Percentiles rank a stretch among this genome's conserved stretches.
phyloP scores from a whole-genome alignment of 2,113 vertebrate genomes.

The Seriola aureovittata region DNA sequence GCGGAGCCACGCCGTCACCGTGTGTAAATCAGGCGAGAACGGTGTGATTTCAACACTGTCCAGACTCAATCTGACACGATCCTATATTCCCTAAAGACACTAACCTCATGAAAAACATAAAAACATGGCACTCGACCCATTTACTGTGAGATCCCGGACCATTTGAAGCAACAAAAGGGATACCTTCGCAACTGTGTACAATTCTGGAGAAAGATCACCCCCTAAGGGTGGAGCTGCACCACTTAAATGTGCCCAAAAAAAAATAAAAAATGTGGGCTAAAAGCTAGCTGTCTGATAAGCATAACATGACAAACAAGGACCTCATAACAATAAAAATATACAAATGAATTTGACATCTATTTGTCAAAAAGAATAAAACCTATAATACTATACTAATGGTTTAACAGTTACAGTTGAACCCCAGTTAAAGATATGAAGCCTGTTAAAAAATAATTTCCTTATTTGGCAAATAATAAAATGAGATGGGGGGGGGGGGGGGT shows the following conservation, averaged over 20 bases:
- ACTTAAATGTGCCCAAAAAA: constrained; percentile 14
- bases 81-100: constrained; percentile 44
- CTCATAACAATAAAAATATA: constrained; percentile 56
- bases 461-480: constrained; percentile 73
- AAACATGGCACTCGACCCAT: constrained; percentile 70
- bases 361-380: constrained; percentile 55
- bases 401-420: constrained; percentile 59
- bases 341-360: constrained; percentile 40
- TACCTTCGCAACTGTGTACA: constrained; percentile 70
- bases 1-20: neutral
- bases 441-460: constrained; percentile 58
- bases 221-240: constrained; percentile 36
- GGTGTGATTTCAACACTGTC: constrained; percentile 31
- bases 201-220: constrained; percentile 39
- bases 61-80: constrained; percentile 35
- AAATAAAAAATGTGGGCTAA: constrained; percentile 19
- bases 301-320: constrained; percentile 32
- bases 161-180: constrained; percentile 60
- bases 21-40: constrained; percentile 27
- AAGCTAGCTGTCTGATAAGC: constrained; percentile 42
- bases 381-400: constrained; percentile 59
- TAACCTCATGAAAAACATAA: constrained; percentile 20
- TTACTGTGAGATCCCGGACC: constrained; percentile 83
- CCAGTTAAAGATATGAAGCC: constrained; percentile 61
- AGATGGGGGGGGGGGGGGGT: neutral